Evolutionary conservation across 2,113 vertebrate genomes (phyloP).

Genomic region (Amia ocellicauda): DNA sequence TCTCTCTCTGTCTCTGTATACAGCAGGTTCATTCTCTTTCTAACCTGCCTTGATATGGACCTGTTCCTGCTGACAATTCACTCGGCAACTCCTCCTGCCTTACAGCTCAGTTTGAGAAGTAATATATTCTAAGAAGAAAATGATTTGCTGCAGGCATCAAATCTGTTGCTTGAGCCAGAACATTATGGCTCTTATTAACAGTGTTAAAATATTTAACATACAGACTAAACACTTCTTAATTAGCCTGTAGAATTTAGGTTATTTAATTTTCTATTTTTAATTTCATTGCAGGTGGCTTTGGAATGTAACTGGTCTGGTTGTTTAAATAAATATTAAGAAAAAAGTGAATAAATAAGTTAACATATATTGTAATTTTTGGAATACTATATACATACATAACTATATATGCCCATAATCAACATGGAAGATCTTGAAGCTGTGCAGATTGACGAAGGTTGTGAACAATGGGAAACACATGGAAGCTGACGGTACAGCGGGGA

Average conservation of each 20-base stretch:
- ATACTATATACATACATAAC: no score
- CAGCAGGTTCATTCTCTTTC: not conserved
- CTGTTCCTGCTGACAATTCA: not conserved
- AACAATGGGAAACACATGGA: no score
- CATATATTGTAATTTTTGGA: no score
- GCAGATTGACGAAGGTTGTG: no score
- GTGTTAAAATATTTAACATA: constrained; percentile 19
- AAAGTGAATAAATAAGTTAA: no score
- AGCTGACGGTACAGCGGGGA: no score
- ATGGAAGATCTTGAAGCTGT: no score
- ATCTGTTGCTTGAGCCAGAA: constrained; percentile 14
- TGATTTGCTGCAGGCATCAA: constrained; percentile 15
- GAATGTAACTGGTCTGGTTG: no score
- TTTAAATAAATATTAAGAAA: no score
- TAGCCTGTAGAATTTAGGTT: not conserved
- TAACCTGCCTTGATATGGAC: not conserved
- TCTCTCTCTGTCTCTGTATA: constrained; percentile 17
- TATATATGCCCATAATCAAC: no score
- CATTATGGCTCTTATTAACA: constrained; percentile 19
- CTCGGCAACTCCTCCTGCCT: constrained; percentile 27
- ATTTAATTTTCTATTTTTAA: no score
- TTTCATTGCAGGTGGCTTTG: no score
- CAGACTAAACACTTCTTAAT: constrained; percentile 13
- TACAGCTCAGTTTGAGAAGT: constrained; percentile 13
- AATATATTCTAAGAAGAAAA: not conserved